Evolutionary conservation across 2,797 vertebrate species (phyloP), one percentile per base, ranked within the genome.

Genomic region (Paedocypris micromegethes): DNA sequence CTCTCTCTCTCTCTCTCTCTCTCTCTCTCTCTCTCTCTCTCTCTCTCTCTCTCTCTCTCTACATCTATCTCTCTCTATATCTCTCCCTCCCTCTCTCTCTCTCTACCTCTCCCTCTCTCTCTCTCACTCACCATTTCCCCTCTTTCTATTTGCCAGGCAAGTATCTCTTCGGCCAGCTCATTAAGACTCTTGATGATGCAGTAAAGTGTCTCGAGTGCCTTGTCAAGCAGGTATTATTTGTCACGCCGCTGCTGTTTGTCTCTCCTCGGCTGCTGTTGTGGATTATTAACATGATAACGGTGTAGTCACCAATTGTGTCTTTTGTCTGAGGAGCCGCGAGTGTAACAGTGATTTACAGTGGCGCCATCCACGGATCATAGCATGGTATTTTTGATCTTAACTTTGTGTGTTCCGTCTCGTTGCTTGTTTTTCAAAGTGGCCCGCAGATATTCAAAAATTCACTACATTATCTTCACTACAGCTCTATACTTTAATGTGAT

Each of bases 181-280:
- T 89, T 85, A 87, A 86, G 79, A 82, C 82, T 85, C 82, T 86
- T 88, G 86, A 90, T 87, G 85, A 71, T 79, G 81, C 83, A 77
- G 72, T 66, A 70, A 80, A 78, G 73, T 84, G 85, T 87, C 86
- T 87, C 81, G 82, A 85, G 85, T 83, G 83, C 79, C 67, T 80
- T 84, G 86, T 88, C 82, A 86, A 81, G 87, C 72, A 78, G 77
- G 74, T 74, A 74, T 72, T 74, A 72, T 76, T 78, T 76, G 74
- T 76, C 77, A 72, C 72, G 77, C 74, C 63, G 72, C 72, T 77
- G 75, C 72, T 68, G 60, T 72, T 70, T 67, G 66, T 65, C 65
- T 77, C 73, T 75, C 74, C 71, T 75, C 68, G 62, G 73, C 73
- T 78, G 68, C 70, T 74, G 53, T 69, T 71, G 58, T 49, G 65